Evolutionary conservation across 2,888 invertebrate species (phyloP).

Genomic region (Syritta pipiens): DNA sequence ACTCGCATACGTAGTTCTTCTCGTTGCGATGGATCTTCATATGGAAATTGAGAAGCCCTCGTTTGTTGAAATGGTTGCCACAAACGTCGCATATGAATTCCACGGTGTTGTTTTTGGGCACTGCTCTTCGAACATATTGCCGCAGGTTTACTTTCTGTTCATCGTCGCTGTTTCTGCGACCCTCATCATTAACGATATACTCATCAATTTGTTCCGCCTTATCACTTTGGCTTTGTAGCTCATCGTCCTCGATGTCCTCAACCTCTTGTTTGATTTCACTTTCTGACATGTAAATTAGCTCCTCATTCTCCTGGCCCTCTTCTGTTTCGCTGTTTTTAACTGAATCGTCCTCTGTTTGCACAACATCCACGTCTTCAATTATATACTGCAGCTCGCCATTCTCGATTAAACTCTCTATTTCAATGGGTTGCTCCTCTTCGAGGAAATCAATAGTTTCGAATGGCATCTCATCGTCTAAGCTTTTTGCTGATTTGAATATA

Average conservation of each 20-base stretch:
- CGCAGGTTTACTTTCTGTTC: constrained; percentile 32
- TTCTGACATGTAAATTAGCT: constrained; percentile 39
- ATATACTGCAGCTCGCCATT: constrained; percentile 35
- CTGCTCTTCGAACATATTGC: not conserved
- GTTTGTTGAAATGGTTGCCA: constrained; percentile 71
- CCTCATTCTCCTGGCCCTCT: constrained; percentile 42
- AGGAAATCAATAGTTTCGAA: constrained; percentile 58
- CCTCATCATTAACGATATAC: constrained; percentile 14
- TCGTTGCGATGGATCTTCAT: constrained; percentile 72
- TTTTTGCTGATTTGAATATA: constrained; percentile 45
- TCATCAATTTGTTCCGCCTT: constrained; percentile 22
- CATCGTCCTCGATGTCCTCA: constrained; percentile 14
- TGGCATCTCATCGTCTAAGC: constrained; percentile 1
- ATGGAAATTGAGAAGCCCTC: constrained; percentile 69
- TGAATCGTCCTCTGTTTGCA: not conserved
- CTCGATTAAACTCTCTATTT: constrained; percentile 23
- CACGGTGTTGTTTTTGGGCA: not conserved
- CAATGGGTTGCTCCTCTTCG: constrained; percentile 45
- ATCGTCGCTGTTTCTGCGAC: constrained; percentile 21
- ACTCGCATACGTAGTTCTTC: constrained; percentile 77
- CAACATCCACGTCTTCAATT: constrained; percentile 39
- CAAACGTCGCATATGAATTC: constrained; percentile 70
- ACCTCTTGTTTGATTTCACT: constrained; percentile 54
- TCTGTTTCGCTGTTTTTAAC: constrained; percentile 25
- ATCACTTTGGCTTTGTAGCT: constrained; percentile 24